Evolutionary conservation across 2,888 invertebrate genomes (phyloP), one percentile per base, ranked within the genome.

Genomic region (Apocheima hispidaria): DNA sequence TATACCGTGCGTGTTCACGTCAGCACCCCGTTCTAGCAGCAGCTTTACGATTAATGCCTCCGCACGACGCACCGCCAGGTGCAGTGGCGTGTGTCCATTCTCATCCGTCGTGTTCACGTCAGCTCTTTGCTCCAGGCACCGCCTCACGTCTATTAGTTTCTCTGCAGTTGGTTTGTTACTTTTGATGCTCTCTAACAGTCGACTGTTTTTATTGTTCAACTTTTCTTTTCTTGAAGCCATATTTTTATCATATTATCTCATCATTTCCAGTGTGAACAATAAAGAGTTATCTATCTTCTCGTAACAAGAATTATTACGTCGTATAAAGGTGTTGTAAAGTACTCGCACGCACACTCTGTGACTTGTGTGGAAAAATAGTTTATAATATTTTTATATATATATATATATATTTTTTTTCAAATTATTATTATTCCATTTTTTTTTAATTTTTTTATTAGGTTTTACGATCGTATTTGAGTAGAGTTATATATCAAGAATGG

Each of bases 61-160:
- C 21, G 52, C 58, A 40, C 58, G 69, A 4, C 52, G 49, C 23
- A 70, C 71, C 0, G 76, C 76, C 14, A 75, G 49, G 60, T 77
- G 77, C 14, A 76, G 61, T 2, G 71, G 69, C 21, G 74, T 71
- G 54, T 74, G 72, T 28, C 61, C 51, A 56, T 75, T 69, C 0
- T 65, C 67, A 50, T 76, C 76, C 4, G 30, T 51, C 0, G 73
- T 63, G 60, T 77, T 75, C 6, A 77, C 59, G 28, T 77, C 61
- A 23, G 74, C 73, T 1, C 73, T 73, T 14, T 60, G 46, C 5
- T 62, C 40, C 43, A 75, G 56, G 52, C 64, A 71, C 35, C 59
- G 60, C n/a, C 30, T 20, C 4, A 75, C 60, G 2, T 16, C 16
- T 10, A 36, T 36, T 16, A 36, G 18, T 20, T 20, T 18, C 10